A percentile compares a stretch with the other conserved stretches of the same genome.
These are phyloP conservation scores for Eufriesea mexicana DNA, from an alignment of 1,140 invertebrate species.

Conservation along the genomic window DNA sequence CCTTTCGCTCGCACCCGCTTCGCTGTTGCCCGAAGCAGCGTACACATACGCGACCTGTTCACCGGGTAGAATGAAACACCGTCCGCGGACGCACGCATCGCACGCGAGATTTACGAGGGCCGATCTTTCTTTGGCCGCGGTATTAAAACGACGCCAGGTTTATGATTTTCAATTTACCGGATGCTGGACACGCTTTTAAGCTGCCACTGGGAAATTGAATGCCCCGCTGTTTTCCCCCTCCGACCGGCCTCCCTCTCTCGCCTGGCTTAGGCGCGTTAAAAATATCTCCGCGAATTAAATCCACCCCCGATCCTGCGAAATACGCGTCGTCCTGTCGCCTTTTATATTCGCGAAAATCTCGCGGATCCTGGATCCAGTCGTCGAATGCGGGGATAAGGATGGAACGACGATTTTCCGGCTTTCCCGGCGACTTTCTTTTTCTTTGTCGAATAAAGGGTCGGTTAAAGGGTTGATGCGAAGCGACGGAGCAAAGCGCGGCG, in stretches of 20 bases:
- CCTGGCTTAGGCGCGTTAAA: neutral
- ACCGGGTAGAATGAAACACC: constrained; percentile 38
- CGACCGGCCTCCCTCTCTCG: too few species aligned
- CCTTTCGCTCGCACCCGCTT: neutral
- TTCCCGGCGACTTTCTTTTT: too few species aligned
- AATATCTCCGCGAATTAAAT: neutral
- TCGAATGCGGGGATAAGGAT: too few species aligned
- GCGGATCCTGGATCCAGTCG: too few species aligned
- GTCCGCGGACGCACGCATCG: constrained; percentile 38
- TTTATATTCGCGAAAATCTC: too few species aligned
- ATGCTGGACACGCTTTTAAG: constrained; percentile 54
- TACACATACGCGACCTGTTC: neutral
- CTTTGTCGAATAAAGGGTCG: too few species aligned
- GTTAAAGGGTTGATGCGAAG: too few species aligned
- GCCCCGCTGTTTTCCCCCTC: neutral
- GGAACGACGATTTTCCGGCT: too few species aligned
- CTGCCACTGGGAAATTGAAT: constrained; percentile 46
- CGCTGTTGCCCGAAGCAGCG: neutral
- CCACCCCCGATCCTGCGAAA: too few species aligned
- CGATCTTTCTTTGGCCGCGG: constrained; percentile 46
- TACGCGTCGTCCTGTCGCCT: too few species aligned
- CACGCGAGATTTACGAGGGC: constrained; percentile 62
- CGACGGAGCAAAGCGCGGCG: neutral
- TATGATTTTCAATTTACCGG: constrained; percentile 69
- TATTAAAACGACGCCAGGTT: constrained; percentile 64